These are phyloP conservation scores for Metalampra italica DNA, from an alignment of 2,888 invertebrate species.

Conservation along the genomic window DNA sequence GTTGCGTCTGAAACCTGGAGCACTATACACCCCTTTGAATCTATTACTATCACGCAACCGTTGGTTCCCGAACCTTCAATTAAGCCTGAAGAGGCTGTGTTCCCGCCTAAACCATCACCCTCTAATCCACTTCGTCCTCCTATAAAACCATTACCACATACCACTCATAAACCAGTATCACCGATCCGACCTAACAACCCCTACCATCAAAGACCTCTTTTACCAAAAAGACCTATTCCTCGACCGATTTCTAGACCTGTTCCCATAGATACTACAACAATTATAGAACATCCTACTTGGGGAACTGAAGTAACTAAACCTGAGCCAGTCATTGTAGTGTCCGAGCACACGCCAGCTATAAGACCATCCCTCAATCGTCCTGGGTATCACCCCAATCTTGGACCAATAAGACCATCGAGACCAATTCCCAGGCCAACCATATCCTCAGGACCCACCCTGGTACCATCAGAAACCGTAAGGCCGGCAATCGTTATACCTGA, in stretches of 20 bases:
- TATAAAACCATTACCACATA: too few relatives aligned
- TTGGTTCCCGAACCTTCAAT: too few relatives aligned
- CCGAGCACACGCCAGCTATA: too few relatives aligned
- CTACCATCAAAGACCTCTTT: not conserved
- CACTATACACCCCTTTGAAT: not conserved
- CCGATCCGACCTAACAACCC: not conserved
- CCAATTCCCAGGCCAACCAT: constrained; percentile 2
- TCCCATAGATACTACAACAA: not conserved
- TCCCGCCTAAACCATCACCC: too few relatives aligned
- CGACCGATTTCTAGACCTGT: not conserved
- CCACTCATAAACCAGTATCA: too few relatives aligned
- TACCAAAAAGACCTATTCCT: not conserved
- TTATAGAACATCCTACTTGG: too few relatives aligned
- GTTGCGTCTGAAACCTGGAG: not conserved
- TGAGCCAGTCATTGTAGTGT: too few relatives aligned
- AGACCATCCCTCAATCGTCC: too few relatives aligned
- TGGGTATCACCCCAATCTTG: too few relatives aligned
- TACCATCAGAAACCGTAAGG: constrained; percentile 3
- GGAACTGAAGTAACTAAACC: too few relatives aligned
- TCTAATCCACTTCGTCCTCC: too few relatives aligned
- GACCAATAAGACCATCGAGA: not conserved
- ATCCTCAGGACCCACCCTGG: not conserved
- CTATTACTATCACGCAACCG: not conserved
- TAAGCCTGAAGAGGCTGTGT: too few relatives aligned
- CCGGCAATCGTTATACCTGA: constrained; percentile 5